Percentiles rank a stretch among this genome's conserved stretches.
phyloP scores from a whole-genome alignment of 2,797 vertebrate genomes.

The Tragelaphus eurycerus region DNA sequence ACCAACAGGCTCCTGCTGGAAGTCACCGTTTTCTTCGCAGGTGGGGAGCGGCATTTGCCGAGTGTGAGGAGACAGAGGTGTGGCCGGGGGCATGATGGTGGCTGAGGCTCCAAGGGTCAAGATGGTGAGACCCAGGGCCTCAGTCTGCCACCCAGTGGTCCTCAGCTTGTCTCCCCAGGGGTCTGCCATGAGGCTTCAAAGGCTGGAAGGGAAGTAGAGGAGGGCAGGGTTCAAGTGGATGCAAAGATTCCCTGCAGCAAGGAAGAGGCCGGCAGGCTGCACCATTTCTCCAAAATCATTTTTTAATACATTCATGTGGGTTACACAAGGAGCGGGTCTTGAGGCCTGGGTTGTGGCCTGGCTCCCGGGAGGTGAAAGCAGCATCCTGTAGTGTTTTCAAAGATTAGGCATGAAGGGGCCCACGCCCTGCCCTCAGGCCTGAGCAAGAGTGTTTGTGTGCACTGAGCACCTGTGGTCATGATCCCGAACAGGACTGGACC shows the following conservation, averaged over 20 bases:
- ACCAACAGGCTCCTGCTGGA: rapidly evolving
- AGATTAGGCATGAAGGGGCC: neutral
- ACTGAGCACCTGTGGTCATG: slow-evolving; percentile 11
- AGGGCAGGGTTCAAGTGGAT: neutral
- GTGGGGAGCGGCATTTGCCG: too few relatives aligned
- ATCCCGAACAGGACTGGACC: neutral
- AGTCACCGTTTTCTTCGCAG: neutral
- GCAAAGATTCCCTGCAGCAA: rapidly evolving
- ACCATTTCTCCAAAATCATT: slow-evolving; percentile 64
- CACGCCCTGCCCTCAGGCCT: neutral
- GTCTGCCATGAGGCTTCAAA: neutral
- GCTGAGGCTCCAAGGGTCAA: neutral
- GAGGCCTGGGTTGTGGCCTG: neutral
- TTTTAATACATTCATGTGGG: slow-evolving; percentile 80
- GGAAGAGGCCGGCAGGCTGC: neutral
- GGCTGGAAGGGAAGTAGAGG: neutral
- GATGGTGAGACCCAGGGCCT: neutral
- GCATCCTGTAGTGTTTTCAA: slow-evolving; percentile 69
- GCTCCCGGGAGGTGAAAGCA: slow-evolving; percentile 57
- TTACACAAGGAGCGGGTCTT: slow-evolving; percentile 49
- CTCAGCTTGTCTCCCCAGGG: neutral
- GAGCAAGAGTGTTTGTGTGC: neutral
- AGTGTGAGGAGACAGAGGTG: neutral
- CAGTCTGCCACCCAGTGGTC: neutral
- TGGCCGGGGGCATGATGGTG: neutral